Conservation (phyloP, 1,140 invertebrate species). For the Drosophila orena region DNA sequence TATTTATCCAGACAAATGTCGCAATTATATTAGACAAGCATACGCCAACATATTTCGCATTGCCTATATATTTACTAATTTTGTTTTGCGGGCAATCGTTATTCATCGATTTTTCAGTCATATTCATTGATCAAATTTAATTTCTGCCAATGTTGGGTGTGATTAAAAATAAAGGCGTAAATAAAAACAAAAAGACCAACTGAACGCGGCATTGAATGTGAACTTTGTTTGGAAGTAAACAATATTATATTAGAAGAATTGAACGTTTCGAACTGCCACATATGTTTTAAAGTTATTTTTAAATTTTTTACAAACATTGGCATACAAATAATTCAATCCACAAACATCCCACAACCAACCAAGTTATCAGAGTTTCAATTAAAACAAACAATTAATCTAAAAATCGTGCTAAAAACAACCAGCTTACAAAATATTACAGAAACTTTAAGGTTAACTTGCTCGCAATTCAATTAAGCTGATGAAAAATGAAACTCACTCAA, state of each 20-base stretch:
- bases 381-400: too few species aligned
- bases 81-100: conserved; percentile 13
- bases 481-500: background rate
- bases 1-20: conserved; percentile 8
- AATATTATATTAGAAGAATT: background rate
- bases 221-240: conserved; percentile 8
- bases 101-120: conserved; percentile 13
- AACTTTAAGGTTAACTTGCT: too few species aligned
- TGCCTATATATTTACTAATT: background rate
- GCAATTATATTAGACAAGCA: background rate
- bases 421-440: background rate
- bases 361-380: too few species aligned
- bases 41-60: background rate
- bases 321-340: background rate
- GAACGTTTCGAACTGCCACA: background rate
- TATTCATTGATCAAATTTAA: conserved; percentile 15
- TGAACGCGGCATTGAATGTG: conserved; percentile 10
- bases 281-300: background rate
- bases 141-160: conserved; percentile 2
- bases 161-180: background rate
- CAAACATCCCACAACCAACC: too few species aligned
- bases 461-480: background rate
- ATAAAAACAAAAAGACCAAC: background rate
- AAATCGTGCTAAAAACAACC: background rate
- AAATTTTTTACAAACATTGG: background rate